These are phyloP conservation scores for Nezara viridula DNA, from an alignment of 2,888 invertebrate genomes.

Conservation along the genomic window DNA sequence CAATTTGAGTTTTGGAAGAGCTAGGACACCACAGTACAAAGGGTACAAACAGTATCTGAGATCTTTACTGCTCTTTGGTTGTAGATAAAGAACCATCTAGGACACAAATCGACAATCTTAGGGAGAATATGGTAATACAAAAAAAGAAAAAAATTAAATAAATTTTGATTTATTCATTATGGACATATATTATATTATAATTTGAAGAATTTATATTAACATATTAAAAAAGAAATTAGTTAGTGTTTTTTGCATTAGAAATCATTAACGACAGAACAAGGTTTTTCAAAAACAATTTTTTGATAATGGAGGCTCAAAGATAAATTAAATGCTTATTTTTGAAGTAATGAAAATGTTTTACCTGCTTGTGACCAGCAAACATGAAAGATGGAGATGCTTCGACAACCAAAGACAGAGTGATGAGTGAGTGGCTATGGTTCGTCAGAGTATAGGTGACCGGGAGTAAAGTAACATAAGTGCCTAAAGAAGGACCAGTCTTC, in stretches of 20 bases:
- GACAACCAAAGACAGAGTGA: slow-evolving; percentile 81
- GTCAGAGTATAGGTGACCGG: slow-evolving; percentile 79
- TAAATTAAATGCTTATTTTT: neutral
- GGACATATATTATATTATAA: no score
- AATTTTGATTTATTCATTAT: neutral
- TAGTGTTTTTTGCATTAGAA: no score
- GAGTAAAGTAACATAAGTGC: slow-evolving; percentile 37
- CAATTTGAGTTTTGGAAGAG: slow-evolving; percentile 74
- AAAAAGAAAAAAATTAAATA: no score
- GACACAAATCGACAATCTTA: slow-evolving; percentile 57
- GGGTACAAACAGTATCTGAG: slow-evolving; percentile 86
- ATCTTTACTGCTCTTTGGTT: slow-evolving; percentile 76
- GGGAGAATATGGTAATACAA: neutral
- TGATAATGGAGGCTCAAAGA: no score
- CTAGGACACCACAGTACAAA: slow-evolving; percentile 80
- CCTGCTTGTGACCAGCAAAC: slow-evolving; percentile 95
- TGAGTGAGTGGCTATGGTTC: slow-evolving; percentile 80
- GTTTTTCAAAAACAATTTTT: no score
- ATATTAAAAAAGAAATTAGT: no score
- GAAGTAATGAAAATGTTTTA: slow-evolving; percentile 67
- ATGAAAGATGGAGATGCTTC: slow-evolving; percentile 92
- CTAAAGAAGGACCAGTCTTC: slow-evolving; percentile 14
- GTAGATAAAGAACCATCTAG: slow-evolving; percentile 69
- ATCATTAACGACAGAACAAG: no score
- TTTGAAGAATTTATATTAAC: no score